These are phyloP conservation scores for Sebastes ruberrimus DNA, from an alignment of 2,797 vertebrate genomes.

Conservation along the genomic window DNA sequence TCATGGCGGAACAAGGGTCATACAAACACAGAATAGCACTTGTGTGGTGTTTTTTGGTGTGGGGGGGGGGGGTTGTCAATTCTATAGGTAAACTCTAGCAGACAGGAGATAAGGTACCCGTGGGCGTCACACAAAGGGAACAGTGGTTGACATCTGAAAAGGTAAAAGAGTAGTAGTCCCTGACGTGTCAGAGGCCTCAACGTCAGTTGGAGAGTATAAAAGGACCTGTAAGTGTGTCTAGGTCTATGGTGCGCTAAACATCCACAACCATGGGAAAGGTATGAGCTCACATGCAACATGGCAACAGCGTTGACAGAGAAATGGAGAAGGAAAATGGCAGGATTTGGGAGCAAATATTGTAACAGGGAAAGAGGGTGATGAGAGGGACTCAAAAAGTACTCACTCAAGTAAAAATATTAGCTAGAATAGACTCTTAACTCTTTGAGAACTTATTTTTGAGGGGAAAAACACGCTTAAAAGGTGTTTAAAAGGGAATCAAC, in stretches of 20 bases:
- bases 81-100: slow-evolving; percentile 86
- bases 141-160: slow-evolving; percentile 69
- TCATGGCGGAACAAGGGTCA: slow-evolving; percentile 71
- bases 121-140: slow-evolving; percentile 70
- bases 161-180: slow-evolving; percentile 75
- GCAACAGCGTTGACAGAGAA: not conserved
- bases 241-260: slow-evolving; percentile 53
- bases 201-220: slow-evolving; percentile 76
- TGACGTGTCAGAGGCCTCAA: slow-evolving; percentile 74
- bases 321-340: slow-evolving; percentile 7
- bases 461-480: not conserved
- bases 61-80: slow-evolving; percentile 38
- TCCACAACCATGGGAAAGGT: slow-evolving; percentile 84
- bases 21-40: slow-evolving; percentile 70
- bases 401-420: not conserved
- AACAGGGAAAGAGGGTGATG: not conserved
- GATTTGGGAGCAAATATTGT: slow-evolving; percentile 1
- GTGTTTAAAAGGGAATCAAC: not conserved
- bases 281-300: slow-evolving; percentile 51
- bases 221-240: slow-evolving; percentile 47
- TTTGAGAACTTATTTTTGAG: not conserved
- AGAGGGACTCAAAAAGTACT: not conserved
- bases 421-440: not conserved
- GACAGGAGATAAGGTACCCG: slow-evolving; percentile 69
- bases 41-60: slow-evolving; percentile 39